Conservation (phyloP, 2,797 vertebrate species). For the Acropternis orthonyx region DNA sequence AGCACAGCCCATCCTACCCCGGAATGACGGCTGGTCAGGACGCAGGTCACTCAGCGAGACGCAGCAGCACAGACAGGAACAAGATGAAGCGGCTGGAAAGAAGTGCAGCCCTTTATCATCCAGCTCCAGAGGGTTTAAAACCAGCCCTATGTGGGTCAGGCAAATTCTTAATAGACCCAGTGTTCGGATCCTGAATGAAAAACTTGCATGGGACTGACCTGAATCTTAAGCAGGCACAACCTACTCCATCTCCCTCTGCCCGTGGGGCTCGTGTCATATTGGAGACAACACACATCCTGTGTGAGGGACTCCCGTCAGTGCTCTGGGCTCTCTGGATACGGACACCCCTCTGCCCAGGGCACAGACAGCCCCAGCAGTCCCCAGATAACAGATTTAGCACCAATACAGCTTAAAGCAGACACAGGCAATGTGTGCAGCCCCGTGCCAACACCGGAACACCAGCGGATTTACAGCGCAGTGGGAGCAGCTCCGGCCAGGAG, state of each 20-base stretch:
- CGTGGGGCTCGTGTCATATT: accelerated
- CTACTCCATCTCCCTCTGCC: neutral
- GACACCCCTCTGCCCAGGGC: neutral
- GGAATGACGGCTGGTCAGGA: neutral
- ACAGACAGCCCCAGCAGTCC: accelerated
- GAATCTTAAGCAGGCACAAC: conserved; percentile 48
- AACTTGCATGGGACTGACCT: neutral
- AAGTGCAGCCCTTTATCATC: neutral
- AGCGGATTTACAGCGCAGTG: accelerated
- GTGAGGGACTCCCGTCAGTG: accelerated
- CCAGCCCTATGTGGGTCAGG: conserved; percentile 57
- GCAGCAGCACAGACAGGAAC: neutral
- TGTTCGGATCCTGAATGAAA: conserved; percentile 20
- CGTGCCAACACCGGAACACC: accelerated
- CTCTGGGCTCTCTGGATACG: accelerated
- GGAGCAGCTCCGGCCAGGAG: neutral
- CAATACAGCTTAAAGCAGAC: accelerated
- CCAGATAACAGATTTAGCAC: neutral
- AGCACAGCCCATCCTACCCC: neutral
- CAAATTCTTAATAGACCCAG: neutral
- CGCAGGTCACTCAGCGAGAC: neutral
- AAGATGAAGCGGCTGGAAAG: neutral
- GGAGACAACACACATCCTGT: neutral
- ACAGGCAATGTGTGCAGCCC: accelerated
- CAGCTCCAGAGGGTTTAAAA: neutral